Evolutionary conservation across 2,113 vertebrate genomes (phyloP).

Genomic region (Ascaphus truei): DNA sequence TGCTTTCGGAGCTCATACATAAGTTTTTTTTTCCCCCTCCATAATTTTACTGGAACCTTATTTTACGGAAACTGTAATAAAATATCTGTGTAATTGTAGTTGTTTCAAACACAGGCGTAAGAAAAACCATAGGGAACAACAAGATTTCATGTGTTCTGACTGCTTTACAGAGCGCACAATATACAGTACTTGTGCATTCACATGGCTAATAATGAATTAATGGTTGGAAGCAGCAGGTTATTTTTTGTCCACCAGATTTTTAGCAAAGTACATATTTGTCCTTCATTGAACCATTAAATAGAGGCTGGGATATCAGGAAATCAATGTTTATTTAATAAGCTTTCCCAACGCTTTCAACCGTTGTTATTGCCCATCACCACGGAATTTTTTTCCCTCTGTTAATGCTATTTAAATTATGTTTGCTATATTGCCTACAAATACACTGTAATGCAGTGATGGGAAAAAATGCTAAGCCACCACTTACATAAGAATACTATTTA

Average conservation of each 20-base stretch:
- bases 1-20: no score
- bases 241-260: constrained; percentile 17
- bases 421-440: neutral
- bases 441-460: neutral
- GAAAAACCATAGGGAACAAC: no score
- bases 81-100: no score
- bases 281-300: constrained; percentile 44
- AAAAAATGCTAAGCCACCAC: neutral
- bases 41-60: no score
- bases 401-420: neutral
- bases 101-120: no score
- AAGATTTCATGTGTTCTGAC: neutral
- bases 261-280: constrained; percentile 36
- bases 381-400: neutral
- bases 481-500: no score
- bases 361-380: neutral
- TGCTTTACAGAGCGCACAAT: neutral
- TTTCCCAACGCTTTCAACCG: neutral
- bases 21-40: no score
- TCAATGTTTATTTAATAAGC: constrained; percentile 39
- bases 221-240: constrained; percentile 30
- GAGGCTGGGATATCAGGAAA: constrained; percentile 34
- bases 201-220: constrained; percentile 37
- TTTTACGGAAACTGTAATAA: no score
- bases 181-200: constrained; percentile 7